A percentile compares a stretch with the other conserved stretches of the same genome.
Evolutionary conservation across 2,113 vertebrate species (phyloP).

Genomic region (Rhabdomys dilectus): DNA sequence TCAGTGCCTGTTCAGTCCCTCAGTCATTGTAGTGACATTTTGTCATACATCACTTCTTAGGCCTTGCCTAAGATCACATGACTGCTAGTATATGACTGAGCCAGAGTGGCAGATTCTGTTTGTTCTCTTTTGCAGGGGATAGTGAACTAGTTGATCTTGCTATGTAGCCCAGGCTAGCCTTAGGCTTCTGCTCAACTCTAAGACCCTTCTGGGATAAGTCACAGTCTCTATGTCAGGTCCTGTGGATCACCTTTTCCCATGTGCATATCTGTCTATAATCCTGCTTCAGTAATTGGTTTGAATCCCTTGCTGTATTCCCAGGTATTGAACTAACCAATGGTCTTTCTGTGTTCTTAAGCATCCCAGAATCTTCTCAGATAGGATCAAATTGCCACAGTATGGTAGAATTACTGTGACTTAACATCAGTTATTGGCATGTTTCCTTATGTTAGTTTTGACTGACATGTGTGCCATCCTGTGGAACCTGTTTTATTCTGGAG

Average conservation of each 20-base stretch:
- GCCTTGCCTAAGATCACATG: not conserved
- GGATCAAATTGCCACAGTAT: not conserved
- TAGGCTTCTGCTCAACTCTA: rapidly evolving
- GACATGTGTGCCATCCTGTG: not conserved
- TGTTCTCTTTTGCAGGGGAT: not conserved
- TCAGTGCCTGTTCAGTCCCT: not conserved
- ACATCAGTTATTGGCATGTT: not conserved
- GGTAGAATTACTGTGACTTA: not conserved
- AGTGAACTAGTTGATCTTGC: not conserved
- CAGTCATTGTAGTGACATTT: not conserved
- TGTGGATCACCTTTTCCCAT: rapidly evolving
- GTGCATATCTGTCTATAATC: not conserved
- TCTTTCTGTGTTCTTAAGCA: not conserved
- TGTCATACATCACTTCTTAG: not conserved
- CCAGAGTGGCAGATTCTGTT: not conserved
- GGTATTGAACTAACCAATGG: not conserved
- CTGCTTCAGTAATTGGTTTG: not conserved
- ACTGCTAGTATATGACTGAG: not conserved
- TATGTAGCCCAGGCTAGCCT: not conserved
- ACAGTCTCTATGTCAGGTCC: not conserved
- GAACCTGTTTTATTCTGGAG: not conserved
- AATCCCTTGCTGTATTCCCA: not conserved
- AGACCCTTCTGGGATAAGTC: rapidly evolving
- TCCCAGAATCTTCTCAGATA: not conserved
- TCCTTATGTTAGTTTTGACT: not conserved